Percentiles rank a stretch among this genome's conserved stretches.
Conservation (phyloP, 2,113 vertebrate species). For the Pica pica region DNA sequence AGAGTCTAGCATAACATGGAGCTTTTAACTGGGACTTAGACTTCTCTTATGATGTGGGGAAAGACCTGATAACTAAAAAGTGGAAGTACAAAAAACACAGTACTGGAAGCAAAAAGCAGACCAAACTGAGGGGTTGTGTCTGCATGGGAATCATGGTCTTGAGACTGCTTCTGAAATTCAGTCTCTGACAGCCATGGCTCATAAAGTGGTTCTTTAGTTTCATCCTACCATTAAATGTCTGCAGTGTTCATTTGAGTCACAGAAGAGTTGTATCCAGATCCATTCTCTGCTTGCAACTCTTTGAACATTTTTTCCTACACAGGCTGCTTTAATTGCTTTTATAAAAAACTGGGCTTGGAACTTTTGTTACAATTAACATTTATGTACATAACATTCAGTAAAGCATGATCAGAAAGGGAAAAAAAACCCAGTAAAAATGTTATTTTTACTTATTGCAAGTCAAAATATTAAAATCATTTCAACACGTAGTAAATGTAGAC, state of each 20-base stretch:
- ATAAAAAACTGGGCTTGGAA: background rate
- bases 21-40: background rate
- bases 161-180: background rate
- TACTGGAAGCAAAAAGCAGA: background rate
- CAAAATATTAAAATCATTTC: background rate
- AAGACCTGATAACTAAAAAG: background rate
- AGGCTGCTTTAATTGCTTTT: background rate
- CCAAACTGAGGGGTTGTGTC: background rate
- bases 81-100: background rate
- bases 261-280: background rate
- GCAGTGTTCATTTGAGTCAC: background rate
- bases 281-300: background rate
- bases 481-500: background rate
- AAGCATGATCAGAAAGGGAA: background rate
- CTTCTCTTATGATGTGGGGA: background rate
- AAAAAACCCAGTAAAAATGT: background rate
- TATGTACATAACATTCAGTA: background rate
- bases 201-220: background rate
- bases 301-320: background rate
- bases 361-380: background rate
- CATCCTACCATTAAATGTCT: background rate
- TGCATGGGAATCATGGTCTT: fast-evolving
- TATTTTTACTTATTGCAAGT: background rate
- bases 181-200: background rate
- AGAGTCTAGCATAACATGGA: fast-evolving